Percentiles rank a stretch among this genome's conserved stretches.
These are phyloP conservation scores for Drepana falcataria DNA, from an alignment of 2,888 invertebrate species.

Conservation along the genomic window DNA sequence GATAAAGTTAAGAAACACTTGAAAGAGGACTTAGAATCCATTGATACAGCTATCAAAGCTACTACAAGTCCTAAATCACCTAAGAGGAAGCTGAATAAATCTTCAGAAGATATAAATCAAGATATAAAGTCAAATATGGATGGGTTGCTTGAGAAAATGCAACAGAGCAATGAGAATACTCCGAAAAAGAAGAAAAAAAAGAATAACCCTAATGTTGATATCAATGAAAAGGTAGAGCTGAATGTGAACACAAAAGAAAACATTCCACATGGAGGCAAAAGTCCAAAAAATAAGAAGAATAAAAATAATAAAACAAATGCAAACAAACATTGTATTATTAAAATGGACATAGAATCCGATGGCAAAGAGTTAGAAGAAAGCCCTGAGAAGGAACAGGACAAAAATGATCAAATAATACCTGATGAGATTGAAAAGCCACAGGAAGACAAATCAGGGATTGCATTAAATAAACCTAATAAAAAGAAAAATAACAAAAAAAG, in stretches of 20 bases:
- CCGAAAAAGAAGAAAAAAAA: constrained; percentile 47
- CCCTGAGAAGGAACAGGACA: constrained; percentile 21
- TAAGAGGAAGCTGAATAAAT: constrained; percentile 16
- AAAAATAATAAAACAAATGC: constrained; percentile 6
- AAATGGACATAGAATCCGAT: constrained; percentile 4
- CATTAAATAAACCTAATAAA: constrained; percentile 6
- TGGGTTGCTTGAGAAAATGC: constrained; percentile 18
- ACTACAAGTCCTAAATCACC: constrained; percentile 15
- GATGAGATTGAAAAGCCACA: constrained; percentile 8
- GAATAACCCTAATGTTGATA: constrained; percentile 15
- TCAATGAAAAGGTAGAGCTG: constrained; percentile 4
- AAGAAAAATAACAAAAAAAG: constrained; percentile 14
- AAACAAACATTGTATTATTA: not conserved
- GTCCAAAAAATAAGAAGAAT: constrained; percentile 18
- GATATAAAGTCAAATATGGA: constrained; percentile 13
- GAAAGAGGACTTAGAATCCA: constrained; percentile 46
- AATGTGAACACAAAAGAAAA: constrained; percentile 7
- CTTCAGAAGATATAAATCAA: constrained; percentile 11
- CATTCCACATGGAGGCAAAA: constrained; percentile 9
- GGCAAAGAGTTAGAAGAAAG: constrained; percentile 8
- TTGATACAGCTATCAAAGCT: constrained; percentile 15
- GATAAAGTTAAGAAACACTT: constrained; percentile 68
- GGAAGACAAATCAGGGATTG: constrained; percentile 3
- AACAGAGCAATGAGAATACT: constrained; percentile 29
- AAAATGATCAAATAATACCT: constrained; percentile 20